phyloP scores from a whole-genome alignment of 2,113 vertebrate genomes.

The Etheostoma spectabile region DNA sequence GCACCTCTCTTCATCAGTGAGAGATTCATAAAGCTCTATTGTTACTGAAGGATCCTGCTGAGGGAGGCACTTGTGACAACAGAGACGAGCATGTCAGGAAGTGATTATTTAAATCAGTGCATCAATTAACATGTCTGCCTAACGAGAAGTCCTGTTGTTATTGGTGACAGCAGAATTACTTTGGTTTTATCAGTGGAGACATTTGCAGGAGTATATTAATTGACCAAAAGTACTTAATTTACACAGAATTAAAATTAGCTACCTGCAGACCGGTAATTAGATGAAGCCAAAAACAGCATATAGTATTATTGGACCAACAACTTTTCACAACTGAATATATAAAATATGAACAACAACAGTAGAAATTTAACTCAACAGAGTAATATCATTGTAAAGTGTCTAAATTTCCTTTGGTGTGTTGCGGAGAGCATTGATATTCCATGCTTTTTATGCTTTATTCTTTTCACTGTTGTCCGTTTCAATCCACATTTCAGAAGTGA shows the following conservation, averaged over 20 bases:
- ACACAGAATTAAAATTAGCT: constrained; percentile 34
- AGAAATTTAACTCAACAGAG: neutral
- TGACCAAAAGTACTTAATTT: constrained; percentile 56
- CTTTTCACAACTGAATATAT: neutral
- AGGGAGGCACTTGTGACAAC: constrained; percentile 48
- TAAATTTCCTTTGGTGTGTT: neutral
- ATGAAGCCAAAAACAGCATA: constrained; percentile 22
- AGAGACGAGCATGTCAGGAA: constrained; percentile 64
- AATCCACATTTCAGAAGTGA: constrained; percentile 17
- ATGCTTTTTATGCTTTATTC: constrained; percentile 13
- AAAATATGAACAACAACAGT: neutral
- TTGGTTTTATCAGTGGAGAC: constrained; percentile 44
- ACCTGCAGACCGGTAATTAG: constrained; percentile 28
- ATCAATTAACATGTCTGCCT: constrained; percentile 68
- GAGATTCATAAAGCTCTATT: constrained; percentile 52
- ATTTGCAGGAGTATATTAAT: constrained; percentile 57
- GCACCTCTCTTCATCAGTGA: constrained; percentile 29
- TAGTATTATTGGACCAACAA: neutral
- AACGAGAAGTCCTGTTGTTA: constrained; percentile 63
- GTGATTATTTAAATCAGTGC: constrained; percentile 73
- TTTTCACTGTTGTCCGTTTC: constrained; percentile 1
- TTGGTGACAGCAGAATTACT: constrained; percentile 64
- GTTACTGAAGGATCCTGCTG: constrained; percentile 52
- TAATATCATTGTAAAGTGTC: constrained; percentile 3
- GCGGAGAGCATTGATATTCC: neutral